Evolutionary conservation across 2,888 invertebrate species (phyloP).

Genomic region (Azorinus chamasolen): DNA sequence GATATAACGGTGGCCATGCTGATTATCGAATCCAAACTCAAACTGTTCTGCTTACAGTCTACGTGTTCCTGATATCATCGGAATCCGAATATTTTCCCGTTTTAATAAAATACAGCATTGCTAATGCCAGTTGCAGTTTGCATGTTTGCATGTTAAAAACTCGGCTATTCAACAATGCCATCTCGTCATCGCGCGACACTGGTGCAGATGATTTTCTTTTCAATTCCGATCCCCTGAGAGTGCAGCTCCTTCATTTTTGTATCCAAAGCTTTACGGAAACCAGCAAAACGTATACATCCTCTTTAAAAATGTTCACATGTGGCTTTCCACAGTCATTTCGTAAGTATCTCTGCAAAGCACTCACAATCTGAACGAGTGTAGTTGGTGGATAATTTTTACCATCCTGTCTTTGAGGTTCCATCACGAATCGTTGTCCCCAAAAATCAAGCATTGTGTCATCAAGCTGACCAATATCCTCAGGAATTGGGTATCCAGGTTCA

Average conservation of each 20-base stretch:
- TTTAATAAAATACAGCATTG: no score
- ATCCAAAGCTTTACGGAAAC: conserved; percentile 10
- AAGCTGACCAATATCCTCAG: no score
- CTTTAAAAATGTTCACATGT: conserved; percentile 6
- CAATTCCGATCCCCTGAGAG: conserved; percentile 7
- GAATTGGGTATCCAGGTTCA: conserved; percentile 19
- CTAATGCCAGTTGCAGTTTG: conserved; percentile 6
- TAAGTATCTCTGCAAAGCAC: conserved; percentile 6
- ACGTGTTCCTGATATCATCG: conserved; percentile 27
- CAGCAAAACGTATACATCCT: not conserved
- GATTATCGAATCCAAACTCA: conserved; percentile 1
- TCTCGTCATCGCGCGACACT: conserved; percentile 15
- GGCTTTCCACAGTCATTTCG: not conserved
- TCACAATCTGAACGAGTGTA: conserved; percentile 5
- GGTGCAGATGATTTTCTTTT: conserved; percentile 15
- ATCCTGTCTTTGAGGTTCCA: conserved; percentile 17
- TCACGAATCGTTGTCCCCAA: conserved; percentile 16
- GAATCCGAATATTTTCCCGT: conserved; percentile 31
- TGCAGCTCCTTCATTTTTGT: conserved; percentile 10
- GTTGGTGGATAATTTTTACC: conserved; percentile 20
- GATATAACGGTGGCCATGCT: no score
- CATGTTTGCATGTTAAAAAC: conserved; percentile 22
- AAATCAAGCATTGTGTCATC: conserved; percentile 16
- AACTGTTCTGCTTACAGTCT: conserved; percentile 24
- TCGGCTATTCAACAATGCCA: conserved; percentile 13